Evolutionary conservation across 2,113 vertebrate genomes (phyloP).

Genomic region (Phalacrocorax brasilianus): DNA sequence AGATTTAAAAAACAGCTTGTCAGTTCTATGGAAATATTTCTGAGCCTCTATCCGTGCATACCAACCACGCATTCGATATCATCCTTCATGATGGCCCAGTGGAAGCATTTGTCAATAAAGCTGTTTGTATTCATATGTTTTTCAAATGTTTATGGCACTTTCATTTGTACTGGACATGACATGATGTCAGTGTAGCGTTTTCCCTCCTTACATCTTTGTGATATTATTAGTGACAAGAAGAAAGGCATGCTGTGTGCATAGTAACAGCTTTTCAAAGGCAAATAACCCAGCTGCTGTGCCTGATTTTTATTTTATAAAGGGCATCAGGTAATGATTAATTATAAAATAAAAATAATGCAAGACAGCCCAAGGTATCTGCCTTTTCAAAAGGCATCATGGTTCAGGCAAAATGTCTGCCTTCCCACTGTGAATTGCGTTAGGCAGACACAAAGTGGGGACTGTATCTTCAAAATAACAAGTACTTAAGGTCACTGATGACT

Average conservation of each 20-base stretch:
- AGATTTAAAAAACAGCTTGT: background rate
- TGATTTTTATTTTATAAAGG: conserved; percentile 21
- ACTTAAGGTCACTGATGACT: background rate
- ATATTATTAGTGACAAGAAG: background rate
- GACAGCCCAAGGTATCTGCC: background rate
- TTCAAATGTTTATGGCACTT: background rate
- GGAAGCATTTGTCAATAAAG: background rate
- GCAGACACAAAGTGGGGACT: background rate
- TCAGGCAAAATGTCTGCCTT: background rate
- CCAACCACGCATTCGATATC: fast-evolving
- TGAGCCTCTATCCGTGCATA: fast-evolving
- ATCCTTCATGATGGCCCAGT: background rate
- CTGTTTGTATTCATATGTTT: background rate
- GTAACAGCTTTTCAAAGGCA: conserved; percentile 15
- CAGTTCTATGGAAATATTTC: background rate
- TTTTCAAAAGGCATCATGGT: background rate
- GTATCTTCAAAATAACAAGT: background rate
- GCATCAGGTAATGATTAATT: conserved; percentile 3
- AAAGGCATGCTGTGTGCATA: background rate
- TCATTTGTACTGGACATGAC: background rate
- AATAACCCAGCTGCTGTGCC: background rate
- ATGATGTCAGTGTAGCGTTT: background rate
- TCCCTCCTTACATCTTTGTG: background rate
- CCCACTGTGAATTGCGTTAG: background rate
- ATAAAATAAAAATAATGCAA: background rate